A percentile compares a stretch with the other conserved stretches of the same genome.
Evolutionary conservation across 2,797 vertebrate species (phyloP).

Genomic region (Gallinago stenura): DNA sequence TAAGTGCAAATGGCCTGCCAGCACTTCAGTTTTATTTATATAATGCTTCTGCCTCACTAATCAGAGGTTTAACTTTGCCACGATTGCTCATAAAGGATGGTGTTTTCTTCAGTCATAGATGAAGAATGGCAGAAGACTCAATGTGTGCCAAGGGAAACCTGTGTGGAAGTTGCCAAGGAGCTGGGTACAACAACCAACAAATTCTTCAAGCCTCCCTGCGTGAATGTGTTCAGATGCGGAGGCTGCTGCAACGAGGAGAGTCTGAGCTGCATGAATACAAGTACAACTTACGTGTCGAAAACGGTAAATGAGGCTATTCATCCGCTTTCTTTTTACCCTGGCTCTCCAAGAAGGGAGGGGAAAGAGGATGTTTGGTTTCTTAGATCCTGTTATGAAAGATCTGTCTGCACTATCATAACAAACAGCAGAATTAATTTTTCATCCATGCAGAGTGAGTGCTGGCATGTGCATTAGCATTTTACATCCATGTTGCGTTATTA

Average conservation of each 20-base stretch:
- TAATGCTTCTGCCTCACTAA: slow-evolving; percentile 15
- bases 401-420: slow-evolving; percentile 43
- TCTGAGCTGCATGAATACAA: slow-evolving; percentile 90
- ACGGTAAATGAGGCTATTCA: slow-evolving; percentile 82
- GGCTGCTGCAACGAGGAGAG: slow-evolving; percentile 97
- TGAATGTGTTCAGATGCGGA: slow-evolving; percentile 91
- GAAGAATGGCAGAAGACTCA: slow-evolving; percentile 98
- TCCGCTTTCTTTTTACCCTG: slow-evolving; percentile 15
- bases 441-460: background rate
- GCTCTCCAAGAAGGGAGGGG: background rate
- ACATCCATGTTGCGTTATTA: background rate
- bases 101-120: slow-evolving; percentile 86
- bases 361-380: slow-evolving; percentile 57
- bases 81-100: background rate
- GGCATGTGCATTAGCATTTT: background rate
- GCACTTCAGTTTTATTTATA: background rate
- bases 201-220: slow-evolving; percentile 97
- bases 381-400: slow-evolving; percentile 52
- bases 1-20: slow-evolving; percentile 32
- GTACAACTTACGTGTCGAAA: slow-evolving; percentile 91
- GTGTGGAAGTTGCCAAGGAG: slow-evolving; percentile 93
- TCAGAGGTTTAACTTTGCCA: background rate
- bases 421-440: slow-evolving; percentile 27
- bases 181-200: slow-evolving; percentile 88
- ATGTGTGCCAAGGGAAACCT: slow-evolving; percentile 94